Evolutionary conservation across 2,113 vertebrate genomes (phyloP), one percentile per base, ranked within the genome.

Genomic region (Trematomus loennbergii): DNA sequence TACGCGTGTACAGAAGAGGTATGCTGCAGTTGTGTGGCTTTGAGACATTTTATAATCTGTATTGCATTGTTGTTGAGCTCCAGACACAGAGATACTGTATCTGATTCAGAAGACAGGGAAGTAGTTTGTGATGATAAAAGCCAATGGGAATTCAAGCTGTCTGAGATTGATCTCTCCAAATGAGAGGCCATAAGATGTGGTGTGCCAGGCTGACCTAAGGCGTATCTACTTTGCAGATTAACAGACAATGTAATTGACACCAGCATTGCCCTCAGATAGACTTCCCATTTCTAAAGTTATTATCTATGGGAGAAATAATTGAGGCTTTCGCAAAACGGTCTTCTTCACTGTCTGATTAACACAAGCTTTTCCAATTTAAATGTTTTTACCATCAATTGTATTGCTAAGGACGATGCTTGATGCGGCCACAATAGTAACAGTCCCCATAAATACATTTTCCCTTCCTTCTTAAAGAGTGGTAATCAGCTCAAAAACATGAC

Each of bases 1-100:
- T 11, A 20, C 20, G 10, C 57, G 11, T 53, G 22, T 65, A 48
- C 40, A 70, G 59, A 66, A 67, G 40, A 78, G 61, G 46, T 54
- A n/a, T 73, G 50, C 46, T 83, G 75, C 36, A 54, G 48, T 71
- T 75, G 68, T 75, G 73, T 78, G 87, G 78, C 70, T 25, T 62
- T 66, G 54, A 79, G 77, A 61, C 81, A 54, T 33, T 76, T 81
- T 76, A 70, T 81, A 72, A 89, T 92, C 75, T 84, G 45, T 36
- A 63, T 53, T 78, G 73, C 48, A 49, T 79, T 89, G 75, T 87
- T 83, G 78, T 52, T 80, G 29, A 75, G 82, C 22, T 71, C 33
- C 78, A 89, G 72, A 88, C 77, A 77, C 13, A 54, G 75, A 87
- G 60, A 86, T 87, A 40, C 5, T 40, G 36, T 40, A 72, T 87